Base-by-base conservation (phyloP, 2,888 invertebrate genomes). In the Temnothorax ravouxi region DNA sequence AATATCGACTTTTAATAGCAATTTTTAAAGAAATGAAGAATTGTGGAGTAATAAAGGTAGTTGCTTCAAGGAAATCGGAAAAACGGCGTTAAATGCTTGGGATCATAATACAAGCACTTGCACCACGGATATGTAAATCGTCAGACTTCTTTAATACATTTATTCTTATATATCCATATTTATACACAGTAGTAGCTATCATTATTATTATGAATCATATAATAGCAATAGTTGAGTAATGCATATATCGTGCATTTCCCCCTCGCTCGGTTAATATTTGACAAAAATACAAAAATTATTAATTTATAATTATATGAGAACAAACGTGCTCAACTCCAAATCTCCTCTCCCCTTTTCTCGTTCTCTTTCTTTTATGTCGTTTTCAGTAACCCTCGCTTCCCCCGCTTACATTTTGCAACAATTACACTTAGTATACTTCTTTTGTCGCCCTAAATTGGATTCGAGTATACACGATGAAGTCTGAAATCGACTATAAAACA, bases 261-360 rank as follows among this genome's bases (percentile, higher is more conserved):
- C 85, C 90, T 92, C 87, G 72, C 88, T 92, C 88, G 92, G 90
- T 93, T 93, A 93, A 93, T 93, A 93, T 92, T 92, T 93, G 92
- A 92, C 91, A 93, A 93, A 93, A 93, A 93, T 93, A 93, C 92
- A 94, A 94, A 93, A 93, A 93, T 93, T 92, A 93, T 93, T 92
- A 93, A 92, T 91, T 88, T 92, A 92, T 93, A 91, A 91, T 92
- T 76, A 90, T 91, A 91, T 88, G 91, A 92, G 91, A 91, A 92
- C 89, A 89, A 92, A 93, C 91, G 88, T 86, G 86, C 84, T 88
- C 86, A 71, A 72, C 87, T 89, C 83, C 71, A 71, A 90, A 89
- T 74, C 82, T 81, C 34, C 6, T 75, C 54, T 64, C 59, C 82
- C 83, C 66, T 64, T 80, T 75, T 6, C 15, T 0, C 15, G 5